phyloP scores from a whole-genome alignment of 2,888 invertebrate genomes.

The Dichetophora obliterata region DNA sequence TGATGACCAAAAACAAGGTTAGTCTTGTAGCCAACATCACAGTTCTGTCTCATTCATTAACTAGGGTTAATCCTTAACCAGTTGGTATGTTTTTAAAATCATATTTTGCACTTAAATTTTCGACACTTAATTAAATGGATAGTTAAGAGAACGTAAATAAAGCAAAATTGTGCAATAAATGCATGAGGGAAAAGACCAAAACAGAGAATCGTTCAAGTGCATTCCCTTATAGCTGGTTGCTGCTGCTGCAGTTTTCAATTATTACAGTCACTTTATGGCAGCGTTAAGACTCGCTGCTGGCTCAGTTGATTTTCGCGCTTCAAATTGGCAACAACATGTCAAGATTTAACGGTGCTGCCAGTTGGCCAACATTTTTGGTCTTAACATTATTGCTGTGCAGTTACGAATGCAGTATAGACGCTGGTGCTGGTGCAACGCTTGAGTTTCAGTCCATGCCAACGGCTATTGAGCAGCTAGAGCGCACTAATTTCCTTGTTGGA shows the following conservation, averaged over 20 bases:
- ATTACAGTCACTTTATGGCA: background rate
- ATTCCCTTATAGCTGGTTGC: background rate
- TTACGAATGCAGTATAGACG: background rate
- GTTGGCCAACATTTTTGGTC: conserved; percentile 7
- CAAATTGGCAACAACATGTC: conserved; percentile 45
- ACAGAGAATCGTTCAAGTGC: background rate
- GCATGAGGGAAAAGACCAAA: background rate
- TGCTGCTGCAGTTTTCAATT: no score
- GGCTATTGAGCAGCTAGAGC: conserved; percentile 38
- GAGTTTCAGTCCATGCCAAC: background rate
- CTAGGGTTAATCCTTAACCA: no score
- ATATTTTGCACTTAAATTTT: background rate
- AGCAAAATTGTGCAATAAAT: conserved; percentile 11
- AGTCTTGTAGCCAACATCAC: no score
- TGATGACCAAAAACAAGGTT: no score
- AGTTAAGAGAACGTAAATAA: background rate
- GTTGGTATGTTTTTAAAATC: no score
- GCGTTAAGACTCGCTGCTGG: background rate
- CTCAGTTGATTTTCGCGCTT: conserved; percentile 47
- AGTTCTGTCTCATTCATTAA: no score
- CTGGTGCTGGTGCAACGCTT: background rate
- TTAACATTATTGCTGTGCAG: background rate
- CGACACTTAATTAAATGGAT: background rate
- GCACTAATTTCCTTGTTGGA: conserved; percentile 59
- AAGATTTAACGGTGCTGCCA: conserved; percentile 11